These are phyloP conservation scores for Scaptomyza cyrtandrae DNA, from an alignment of 2,888 invertebrate genomes.

Conservation along the genomic window DNA sequence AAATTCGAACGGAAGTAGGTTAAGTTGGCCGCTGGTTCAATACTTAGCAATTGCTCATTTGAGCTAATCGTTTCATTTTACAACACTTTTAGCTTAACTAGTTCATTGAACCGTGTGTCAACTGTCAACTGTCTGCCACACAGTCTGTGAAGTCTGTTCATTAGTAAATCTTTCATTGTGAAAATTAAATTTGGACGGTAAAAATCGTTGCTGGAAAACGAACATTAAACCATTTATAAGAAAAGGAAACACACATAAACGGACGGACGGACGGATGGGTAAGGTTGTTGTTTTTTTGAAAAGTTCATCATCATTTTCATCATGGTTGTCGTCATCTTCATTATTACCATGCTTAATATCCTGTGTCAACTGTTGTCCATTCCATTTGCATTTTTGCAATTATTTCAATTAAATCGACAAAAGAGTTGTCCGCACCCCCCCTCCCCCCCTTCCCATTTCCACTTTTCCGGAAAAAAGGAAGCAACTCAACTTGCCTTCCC, in stretches of 20 bases:
- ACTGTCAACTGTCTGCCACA: neutral
- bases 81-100: neutral
- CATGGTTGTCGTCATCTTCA: slow-evolving; percentile 6
- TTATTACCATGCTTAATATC: slow-evolving; percentile 64
- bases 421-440: slow-evolving; percentile 48
- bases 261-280: neutral
- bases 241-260: neutral
- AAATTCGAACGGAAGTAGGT: neutral
- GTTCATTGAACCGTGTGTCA: neutral
- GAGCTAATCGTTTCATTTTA: neutral
- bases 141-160: neutral
- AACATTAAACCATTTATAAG: neutral
- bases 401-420: slow-evolving; percentile 79
- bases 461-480: neutral
- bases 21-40: neutral
- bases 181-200: neutral
- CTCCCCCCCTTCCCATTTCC: neutral
- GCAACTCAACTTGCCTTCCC: neutral
- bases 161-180: neutral
- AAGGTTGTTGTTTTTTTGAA: neutral
- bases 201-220: neutral
- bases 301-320: slow-evolving; percentile 14
- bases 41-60: neutral
- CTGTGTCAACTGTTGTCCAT: slow-evolving; percentile 76
- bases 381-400: slow-evolving; percentile 78